Percentiles rank a stretch among this genome's conserved stretches.
Conservation (phyloP, 2,797 vertebrate genomes). For the Remorina albescens region DNA sequence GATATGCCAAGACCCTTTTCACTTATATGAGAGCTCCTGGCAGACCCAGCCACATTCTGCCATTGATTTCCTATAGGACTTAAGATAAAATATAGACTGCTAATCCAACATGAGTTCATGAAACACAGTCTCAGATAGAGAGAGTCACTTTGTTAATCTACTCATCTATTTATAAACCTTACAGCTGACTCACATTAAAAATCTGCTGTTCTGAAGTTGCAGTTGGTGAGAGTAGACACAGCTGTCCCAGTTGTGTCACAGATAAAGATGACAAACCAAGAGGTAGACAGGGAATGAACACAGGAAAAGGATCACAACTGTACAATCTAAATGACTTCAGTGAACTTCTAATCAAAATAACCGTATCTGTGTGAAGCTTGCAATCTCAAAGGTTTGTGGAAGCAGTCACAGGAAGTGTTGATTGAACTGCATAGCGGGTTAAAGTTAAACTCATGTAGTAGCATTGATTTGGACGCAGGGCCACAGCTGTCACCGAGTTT, state of each 20-base stretch:
- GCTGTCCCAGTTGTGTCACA: not conserved
- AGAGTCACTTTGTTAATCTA: constrained; percentile 44
- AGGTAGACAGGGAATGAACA: not conserved
- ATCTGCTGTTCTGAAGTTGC: constrained; percentile 1
- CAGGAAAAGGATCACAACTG: not conserved
- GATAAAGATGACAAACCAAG: constrained; percentile 9
- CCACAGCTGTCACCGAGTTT: not conserved
- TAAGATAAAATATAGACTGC: constrained; percentile 44
- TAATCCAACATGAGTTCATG: constrained; percentile 44
- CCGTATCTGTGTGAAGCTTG: not conserved
- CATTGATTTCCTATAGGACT: constrained; percentile 4
- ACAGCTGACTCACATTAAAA: constrained; percentile 15
- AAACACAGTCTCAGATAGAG: constrained; percentile 27
- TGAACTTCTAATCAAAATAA: not conserved
- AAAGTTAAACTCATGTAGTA: not conserved
- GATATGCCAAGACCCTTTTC: not conserved
- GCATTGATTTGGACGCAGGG: not conserved
- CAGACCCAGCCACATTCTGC: not conserved
- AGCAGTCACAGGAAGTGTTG: not conserved
- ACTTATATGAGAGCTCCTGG: constrained; percentile 1
- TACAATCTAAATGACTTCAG: not conserved
- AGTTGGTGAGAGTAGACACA: not conserved
- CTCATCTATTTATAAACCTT: constrained; percentile 33
- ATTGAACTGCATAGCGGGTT: not conserved
- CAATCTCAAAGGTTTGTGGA: not conserved